phyloP scores from a whole-genome alignment of 2,113 vertebrate genomes.

The Oxygymnocypris stewartii region DNA sequence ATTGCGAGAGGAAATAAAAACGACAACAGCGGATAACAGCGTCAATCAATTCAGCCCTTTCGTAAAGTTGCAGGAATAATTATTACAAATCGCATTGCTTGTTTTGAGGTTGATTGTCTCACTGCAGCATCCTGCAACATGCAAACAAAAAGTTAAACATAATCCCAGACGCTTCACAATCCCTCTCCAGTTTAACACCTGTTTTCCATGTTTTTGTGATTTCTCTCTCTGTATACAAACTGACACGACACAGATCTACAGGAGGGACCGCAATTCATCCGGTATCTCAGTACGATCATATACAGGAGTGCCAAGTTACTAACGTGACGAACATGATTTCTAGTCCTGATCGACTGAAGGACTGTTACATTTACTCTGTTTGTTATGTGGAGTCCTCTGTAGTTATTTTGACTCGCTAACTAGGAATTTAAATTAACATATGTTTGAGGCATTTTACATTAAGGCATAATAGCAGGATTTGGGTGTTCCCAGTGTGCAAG shows the following conservation, averaged over 20 bases:
- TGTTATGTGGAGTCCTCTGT: not conserved
- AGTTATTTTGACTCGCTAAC: not conserved
- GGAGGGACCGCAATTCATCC: slow-evolving; percentile 6
- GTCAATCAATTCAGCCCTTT: not conserved
- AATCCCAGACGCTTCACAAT: slow-evolving; percentile 16
- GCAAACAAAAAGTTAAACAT: not conserved
- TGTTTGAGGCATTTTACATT: not conserved
- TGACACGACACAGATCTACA: slow-evolving; percentile 2
- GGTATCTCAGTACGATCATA: not conserved
- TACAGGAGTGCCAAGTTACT: not conserved
- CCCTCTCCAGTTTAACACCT: slow-evolving; percentile 22
- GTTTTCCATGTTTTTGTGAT: slow-evolving; percentile 29
- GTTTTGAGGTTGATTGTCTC: not conserved
- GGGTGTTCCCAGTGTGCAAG: not conserved
- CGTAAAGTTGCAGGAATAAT: not conserved
- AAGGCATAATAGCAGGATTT: not conserved
- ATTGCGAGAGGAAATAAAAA: not conserved
- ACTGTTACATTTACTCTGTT: not conserved
- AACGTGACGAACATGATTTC: not conserved
- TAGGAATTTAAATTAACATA: slow-evolving; percentile 6
- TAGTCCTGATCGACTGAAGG: not conserved
- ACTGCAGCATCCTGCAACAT: not conserved
- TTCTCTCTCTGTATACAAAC: slow-evolving; percentile 13
- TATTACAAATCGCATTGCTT: not conserved
- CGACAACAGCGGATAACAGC: not conserved